phyloP scores from a whole-genome alignment of 2,888 invertebrate species.

The Coelopa pilipes region DNA sequence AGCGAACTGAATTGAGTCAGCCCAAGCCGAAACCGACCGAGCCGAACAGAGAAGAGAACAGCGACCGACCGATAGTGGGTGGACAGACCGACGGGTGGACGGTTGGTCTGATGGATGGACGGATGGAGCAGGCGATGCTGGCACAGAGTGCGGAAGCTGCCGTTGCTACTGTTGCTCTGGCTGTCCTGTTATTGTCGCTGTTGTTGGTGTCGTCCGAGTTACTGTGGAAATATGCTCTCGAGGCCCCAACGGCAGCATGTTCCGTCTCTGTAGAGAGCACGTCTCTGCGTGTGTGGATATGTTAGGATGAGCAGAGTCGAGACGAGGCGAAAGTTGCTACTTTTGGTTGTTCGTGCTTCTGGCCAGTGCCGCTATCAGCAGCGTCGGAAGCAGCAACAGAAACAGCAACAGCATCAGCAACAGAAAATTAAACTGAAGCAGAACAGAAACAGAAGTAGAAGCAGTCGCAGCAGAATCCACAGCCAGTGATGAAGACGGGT shows the following conservation, averaged over 20 bases:
- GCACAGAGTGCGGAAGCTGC: too few relatives aligned
- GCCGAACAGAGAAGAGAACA: too few relatives aligned
- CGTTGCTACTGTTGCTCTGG: too few relatives aligned
- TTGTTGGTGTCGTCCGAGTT: too few relatives aligned
- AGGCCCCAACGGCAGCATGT: not conserved
- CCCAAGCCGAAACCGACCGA: too few relatives aligned
- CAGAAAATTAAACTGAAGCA: too few relatives aligned
- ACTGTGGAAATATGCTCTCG: too few relatives aligned
- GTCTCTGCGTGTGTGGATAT: not conserved
- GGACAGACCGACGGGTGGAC: too few relatives aligned
- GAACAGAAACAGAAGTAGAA: not conserved
- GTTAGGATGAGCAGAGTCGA: not conserved
- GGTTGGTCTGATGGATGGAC: too few relatives aligned
- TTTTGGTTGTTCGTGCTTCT: not conserved
- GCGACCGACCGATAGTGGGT: too few relatives aligned
- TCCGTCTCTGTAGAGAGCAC: not conserved
- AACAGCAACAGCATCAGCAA: not conserved
- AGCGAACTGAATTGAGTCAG: slow-evolving; percentile 1
- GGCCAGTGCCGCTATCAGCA: not conserved
- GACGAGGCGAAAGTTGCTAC: not conserved
- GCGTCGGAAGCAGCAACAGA: not conserved
- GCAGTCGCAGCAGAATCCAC: not conserved
- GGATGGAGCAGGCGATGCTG: too few relatives aligned
- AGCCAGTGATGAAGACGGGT: not conserved
- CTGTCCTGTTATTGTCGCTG: too few relatives aligned